These are phyloP conservation scores for Petrosia ficiformis DNA, from an alignment of 37 sponge, comb jelly and placozoan species.

Conservation along the genomic window DNA sequence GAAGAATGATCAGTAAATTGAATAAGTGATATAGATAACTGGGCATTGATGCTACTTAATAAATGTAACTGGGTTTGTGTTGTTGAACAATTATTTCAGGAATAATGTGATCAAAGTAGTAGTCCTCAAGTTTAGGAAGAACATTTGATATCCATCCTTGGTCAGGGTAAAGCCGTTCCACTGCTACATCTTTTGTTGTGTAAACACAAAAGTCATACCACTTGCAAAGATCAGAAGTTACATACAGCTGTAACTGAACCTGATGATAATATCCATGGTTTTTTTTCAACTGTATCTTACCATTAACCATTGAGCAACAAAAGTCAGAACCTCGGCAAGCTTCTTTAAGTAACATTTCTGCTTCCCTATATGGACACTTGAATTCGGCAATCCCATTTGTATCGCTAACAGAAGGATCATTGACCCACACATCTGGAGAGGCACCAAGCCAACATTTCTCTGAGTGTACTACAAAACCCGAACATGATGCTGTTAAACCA, in stretches of 20 bases:
- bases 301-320: background rate
- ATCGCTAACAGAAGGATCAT: background rate
- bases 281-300: conserved; percentile 2
- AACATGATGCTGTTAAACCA: conserved; percentile 4
- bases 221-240: conserved; percentile 12
- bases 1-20: too few relatives aligned
- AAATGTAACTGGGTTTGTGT: too few relatives aligned
- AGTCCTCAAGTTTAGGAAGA: conserved; percentile 26
- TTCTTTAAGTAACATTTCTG: conserved; percentile 15
- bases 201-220: conserved; percentile 35
- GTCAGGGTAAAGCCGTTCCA: conserved; percentile 17
- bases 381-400: conserved; percentile 37
- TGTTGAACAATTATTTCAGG: conserved; percentile 10
- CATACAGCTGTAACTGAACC: conserved; percentile 33
- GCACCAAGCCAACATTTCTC: conserved; percentile 44
- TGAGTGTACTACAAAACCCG: conserved; percentile 44
- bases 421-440: conserved; percentile 49
- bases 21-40: too few relatives aligned
- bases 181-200: conserved; percentile 17
- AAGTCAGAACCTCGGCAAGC: conserved; percentile 25
- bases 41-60: too few relatives aligned
- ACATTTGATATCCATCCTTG: background rate
- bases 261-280: conserved; percentile 33
- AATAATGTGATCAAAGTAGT: conserved; percentile 13
- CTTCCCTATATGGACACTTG: conserved; percentile 47